These are phyloP conservation scores for Idaea straminata DNA, from an alignment of 2,888 invertebrate species.

Conservation along the genomic window DNA sequence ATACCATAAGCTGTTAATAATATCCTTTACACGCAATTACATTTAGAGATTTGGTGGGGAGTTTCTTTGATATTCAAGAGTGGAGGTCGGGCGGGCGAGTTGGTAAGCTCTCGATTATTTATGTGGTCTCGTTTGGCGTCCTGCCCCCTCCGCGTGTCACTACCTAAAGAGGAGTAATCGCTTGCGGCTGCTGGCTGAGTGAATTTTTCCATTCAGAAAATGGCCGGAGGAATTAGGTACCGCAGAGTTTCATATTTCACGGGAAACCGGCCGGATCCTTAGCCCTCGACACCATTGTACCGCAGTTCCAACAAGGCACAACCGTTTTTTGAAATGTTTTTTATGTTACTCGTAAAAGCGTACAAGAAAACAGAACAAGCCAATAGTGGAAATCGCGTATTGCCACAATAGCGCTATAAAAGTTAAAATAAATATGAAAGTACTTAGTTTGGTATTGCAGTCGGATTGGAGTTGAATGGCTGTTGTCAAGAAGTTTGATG, in stretches of 20 bases:
- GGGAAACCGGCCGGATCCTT: slow-evolving; percentile 41
- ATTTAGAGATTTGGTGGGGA: slow-evolving; percentile 54
- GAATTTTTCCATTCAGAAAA: slow-evolving; percentile 73
- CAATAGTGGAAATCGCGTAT: slow-evolving; percentile 49
- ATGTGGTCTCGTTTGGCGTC: slow-evolving; percentile 53
- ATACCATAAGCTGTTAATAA: slow-evolving; percentile 19
- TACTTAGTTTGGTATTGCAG: slow-evolving; percentile 24
- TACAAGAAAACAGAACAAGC: slow-evolving; percentile 53
- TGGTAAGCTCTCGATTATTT: slow-evolving; percentile 73
- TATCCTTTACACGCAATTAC: slow-evolving; percentile 48
- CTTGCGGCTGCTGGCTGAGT: slow-evolving; percentile 63
- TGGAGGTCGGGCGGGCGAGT: slow-evolving; percentile 50
- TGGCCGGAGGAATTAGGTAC: slow-evolving; percentile 65
- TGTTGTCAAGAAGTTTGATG: neutral
- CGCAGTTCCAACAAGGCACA: slow-evolving; percentile 35
- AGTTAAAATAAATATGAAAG: slow-evolving; percentile 43
- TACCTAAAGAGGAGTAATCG: slow-evolving; percentile 69
- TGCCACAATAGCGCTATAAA: slow-evolving; percentile 49
- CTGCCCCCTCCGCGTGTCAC: slow-evolving; percentile 56
- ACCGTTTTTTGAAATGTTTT: slow-evolving; percentile 52
- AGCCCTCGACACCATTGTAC: slow-evolving; percentile 28
- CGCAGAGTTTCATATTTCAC: slow-evolving; percentile 63
- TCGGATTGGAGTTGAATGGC: neutral
- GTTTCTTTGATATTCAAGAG: slow-evolving; percentile 55
- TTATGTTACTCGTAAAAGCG: slow-evolving; percentile 62